Evolutionary conservation across 2,888 invertebrate species (phyloP), one percentile per base, ranked within the genome.

Genomic region (Eupithecia insigniata): DNA sequence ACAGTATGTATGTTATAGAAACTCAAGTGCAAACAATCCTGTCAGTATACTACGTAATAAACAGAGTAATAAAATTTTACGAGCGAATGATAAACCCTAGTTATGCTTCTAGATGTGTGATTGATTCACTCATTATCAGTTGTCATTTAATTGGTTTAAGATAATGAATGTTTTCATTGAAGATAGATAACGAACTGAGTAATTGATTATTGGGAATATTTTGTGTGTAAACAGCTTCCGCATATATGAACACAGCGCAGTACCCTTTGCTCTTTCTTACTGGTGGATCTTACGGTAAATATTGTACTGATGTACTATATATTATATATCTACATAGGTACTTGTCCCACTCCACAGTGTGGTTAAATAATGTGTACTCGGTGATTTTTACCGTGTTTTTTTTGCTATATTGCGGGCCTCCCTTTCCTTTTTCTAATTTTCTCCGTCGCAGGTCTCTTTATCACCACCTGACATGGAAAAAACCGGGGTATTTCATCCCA

Each of bases 51-150:
- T 62, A 22, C 14, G 36, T 69, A 71, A 78, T 79, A 79, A 80
- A 82, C 78, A 80, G 39, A 65, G 51, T 46, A 76, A 79, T 85
- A 79, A 84, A 83, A 77, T 79, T 77, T 81, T 79, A 82, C 79
- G 72, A 83, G 74, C 77, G 64, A 36, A 32, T 68, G 81, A 83
- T 84, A 83, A 76, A 60, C 66, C 69, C 69, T 75, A 77, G 78
- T 78, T 81, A 81, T 79, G 34, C 72, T 46, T 28, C 39, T 66
- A 62, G 66, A 69, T 60, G 69, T 66, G 66, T 62, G 60, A 76
- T 72, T 74, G 70, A 73, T 69, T 68, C 70, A 71, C 18, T 61
- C 60, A 67, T 71, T 66, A 74, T 74, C 66, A 46, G 69, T 69
- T 71, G 64, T 74, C 30, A 58, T 69, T 69, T 74, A 74, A 71